Percentiles rank a stretch among this genome's conserved stretches.
These are phyloP conservation scores for Sympetrum striolatum DNA, from an alignment of 2,888 invertebrate species.

Conservation along the genomic window DNA sequence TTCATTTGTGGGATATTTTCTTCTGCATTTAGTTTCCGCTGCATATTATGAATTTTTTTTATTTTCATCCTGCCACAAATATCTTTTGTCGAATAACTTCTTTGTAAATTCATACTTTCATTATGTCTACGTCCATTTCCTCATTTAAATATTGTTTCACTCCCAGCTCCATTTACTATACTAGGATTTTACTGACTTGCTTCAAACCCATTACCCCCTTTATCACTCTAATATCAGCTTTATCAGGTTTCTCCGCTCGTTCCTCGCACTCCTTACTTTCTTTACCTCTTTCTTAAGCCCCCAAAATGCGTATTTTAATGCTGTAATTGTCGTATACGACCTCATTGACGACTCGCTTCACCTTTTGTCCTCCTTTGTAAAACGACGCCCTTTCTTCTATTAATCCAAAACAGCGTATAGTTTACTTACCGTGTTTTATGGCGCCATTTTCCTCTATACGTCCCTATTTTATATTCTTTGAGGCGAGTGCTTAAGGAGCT, in stretches of 20 bases:
- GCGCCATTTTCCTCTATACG: background rate
- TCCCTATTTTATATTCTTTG: background rate
- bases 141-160: too few relatives aligned
- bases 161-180: too few relatives aligned
- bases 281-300: background rate
- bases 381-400: background rate
- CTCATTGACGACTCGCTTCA: background rate
- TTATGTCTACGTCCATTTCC: too few relatives aligned
- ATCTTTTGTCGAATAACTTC: background rate
- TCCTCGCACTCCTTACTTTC: background rate
- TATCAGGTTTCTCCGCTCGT: too few relatives aligned
- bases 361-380: background rate
- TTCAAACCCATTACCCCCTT: too few relatives aligned
- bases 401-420: background rate
- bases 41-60: too few relatives aligned
- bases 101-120: background rate
- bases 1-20: too few relatives aligned
- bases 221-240: too few relatives aligned
- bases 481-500: background rate
- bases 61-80: background rate
- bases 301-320: background rate
- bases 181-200: too few relatives aligned
- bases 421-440: background rate
- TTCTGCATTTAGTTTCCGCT: too few relatives aligned
- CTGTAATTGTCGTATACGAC: background rate